Evolutionary conservation across 1,140 invertebrate species (phyloP).

Genomic region (Littorina saxatilis): DNA sequence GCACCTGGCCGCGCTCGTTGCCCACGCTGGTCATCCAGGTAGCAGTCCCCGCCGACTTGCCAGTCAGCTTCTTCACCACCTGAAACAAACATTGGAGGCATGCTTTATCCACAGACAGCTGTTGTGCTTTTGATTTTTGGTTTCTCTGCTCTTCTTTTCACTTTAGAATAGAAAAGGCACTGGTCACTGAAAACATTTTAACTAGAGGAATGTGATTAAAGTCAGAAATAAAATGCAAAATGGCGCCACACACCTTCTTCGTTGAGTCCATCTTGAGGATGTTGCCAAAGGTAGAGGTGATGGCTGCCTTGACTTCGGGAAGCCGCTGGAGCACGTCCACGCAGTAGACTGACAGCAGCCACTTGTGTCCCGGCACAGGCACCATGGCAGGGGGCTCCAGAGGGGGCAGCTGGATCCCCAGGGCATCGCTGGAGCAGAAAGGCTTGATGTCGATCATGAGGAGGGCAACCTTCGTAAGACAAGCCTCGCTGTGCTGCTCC

Average conservation of each 20-base stretch:
- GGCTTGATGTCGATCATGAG: too few species aligned
- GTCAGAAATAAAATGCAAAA: not conserved
- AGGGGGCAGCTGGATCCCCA: too few species aligned
- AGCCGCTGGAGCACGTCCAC: conserved; percentile 50
- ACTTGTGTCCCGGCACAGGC: conserved; percentile 38
- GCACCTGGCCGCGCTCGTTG: conserved; percentile 47
- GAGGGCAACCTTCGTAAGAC: too few species aligned
- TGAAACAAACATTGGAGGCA: not conserved
- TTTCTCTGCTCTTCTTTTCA: too few species aligned
- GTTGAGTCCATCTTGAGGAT: conserved; percentile 59
- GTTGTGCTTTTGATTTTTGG: not conserved
- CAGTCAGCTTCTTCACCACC: conserved; percentile 43
- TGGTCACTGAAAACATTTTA: not conserved
- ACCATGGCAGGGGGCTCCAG: conserved; percentile 11
- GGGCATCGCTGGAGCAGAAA: too few species aligned
- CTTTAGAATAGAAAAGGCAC: not conserved
- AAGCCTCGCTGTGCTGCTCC: too few species aligned
- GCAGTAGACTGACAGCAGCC: conserved; percentile 51
- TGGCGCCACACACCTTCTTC: conserved; percentile 23
- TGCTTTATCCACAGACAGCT: not conserved
- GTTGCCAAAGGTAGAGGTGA: conserved; percentile 50
- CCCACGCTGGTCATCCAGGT: conserved; percentile 45
- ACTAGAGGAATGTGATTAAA: not conserved
- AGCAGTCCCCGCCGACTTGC: conserved; percentile 39
- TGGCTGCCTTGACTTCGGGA: conserved; percentile 50